Base-by-base conservation (phyloP, 2,113 vertebrate species). In the Alligator sinensis region DNA sequence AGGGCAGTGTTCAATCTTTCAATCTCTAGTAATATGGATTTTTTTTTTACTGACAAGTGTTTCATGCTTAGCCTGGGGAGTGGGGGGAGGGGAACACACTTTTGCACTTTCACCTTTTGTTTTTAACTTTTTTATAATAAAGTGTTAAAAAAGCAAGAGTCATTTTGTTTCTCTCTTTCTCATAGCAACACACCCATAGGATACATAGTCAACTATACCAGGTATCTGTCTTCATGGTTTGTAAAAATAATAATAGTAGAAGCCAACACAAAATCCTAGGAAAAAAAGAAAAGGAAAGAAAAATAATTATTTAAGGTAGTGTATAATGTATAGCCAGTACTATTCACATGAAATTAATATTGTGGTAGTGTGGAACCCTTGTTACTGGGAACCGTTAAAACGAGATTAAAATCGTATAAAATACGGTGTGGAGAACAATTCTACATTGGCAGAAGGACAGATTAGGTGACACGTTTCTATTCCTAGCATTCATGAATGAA, bases 351-450 rank as follows among this genome's bases (percentile, higher is more conserved):
- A 91, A 80, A 91, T 38, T 59, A 2, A 5, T 61, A 47, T 47
- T 47, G 47, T 9, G 83, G 5, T 16, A 5, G 61, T 86, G 68
- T 18, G 61, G 75, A 94, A 95, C 55, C 75, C 9, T 87, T 27
- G 27, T 94, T 91, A 86, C 81, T 74, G 82, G 59, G 12, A 18
- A 86, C 62, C 61, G 70, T 94, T 82, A 80, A 83, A 93, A 85
- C 13, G 13, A 74, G 4, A 64, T 83, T 85, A 64, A 90, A 91
- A 88, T n/a, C 14, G 59, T 82, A 61, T 61, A 80, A 96, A 27
- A 11, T 87, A 15, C 90, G 74, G 30, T 95, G 11, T 68, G 87
- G 61, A 28, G 91, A 94, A 85, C 0, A 0, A 63, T 80, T 77
- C 61, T 94, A 34, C 57, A 22, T 9, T 83, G 54, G 74, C 27